Conservation (phyloP, 2,888 invertebrate genomes). For the Cantharis flavilabris region DNA sequence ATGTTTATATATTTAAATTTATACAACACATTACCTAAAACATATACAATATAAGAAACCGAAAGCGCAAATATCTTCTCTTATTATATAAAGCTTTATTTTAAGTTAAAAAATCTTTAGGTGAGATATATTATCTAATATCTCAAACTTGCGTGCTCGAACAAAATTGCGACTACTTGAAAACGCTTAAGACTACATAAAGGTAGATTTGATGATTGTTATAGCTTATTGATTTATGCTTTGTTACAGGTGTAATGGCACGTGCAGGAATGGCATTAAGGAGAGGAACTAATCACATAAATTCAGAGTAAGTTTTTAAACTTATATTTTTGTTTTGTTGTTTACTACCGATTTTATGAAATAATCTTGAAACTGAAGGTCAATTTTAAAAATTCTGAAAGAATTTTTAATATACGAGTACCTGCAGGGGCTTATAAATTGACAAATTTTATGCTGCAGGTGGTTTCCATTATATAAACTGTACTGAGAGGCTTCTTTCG, state of each 20-base stretch:
- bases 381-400: background rate
- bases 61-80: background rate
- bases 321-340: background rate
- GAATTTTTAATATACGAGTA: background rate
- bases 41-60: background rate
- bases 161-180: background rate
- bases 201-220: background rate
- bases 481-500: background rate
- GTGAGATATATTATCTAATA: background rate
- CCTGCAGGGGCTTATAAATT: background rate
- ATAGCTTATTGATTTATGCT: constrained; percentile 7
- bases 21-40: background rate
- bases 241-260: constrained; percentile 68
- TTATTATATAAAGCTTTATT: background rate
- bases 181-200: background rate
- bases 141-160: background rate
- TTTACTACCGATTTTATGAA: background rate
- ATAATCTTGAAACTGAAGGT: too few species aligned
- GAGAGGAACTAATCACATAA: constrained; percentile 74
- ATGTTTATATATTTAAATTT: background rate
- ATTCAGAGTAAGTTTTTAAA: constrained; percentile 65
- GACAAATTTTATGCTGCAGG: background rate
- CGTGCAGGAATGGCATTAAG: constrained; percentile 75
- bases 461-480: background rate
- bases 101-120: background rate